A percentile compares a stretch with the other conserved stretches of the same genome.
Conservation (phyloP, 2,113 vertebrate species). For the Chaetura pelagica region DNA sequence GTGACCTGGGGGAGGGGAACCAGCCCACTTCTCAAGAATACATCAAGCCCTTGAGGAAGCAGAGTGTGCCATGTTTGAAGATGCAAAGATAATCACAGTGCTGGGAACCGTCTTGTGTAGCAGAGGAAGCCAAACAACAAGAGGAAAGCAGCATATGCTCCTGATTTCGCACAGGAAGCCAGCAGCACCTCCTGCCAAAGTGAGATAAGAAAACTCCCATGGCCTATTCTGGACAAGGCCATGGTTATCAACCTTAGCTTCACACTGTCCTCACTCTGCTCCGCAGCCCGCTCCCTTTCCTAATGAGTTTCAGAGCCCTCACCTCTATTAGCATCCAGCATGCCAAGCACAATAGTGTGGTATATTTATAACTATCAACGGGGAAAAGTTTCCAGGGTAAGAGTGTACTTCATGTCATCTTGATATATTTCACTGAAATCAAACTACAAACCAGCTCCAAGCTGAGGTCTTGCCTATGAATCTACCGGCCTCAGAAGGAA, state of each 20-base stretch:
- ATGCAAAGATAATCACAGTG: constrained; percentile 98
- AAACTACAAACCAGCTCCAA: constrained; percentile 61
- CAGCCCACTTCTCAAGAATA: constrained; percentile 85
- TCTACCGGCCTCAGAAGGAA: constrained; percentile 9
- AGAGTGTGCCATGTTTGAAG: constrained; percentile 99
- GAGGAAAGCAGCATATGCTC: constrained; percentile 95
- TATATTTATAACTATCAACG: constrained; percentile 79
- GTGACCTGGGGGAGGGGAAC: constrained; percentile 57
- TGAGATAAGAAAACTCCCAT: constrained; percentile 99
- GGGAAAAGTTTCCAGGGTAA: constrained; percentile 73
- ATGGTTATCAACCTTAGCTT: constrained; percentile 84
- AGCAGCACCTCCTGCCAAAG: constrained; percentile 95
- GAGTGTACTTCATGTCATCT: constrained; percentile 73
- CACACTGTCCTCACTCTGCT: constrained; percentile 78
- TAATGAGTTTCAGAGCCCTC: constrained; percentile 74
- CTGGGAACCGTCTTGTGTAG: constrained; percentile 98
- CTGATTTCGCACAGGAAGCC: constrained; percentile 99
- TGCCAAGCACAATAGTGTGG: constrained; percentile 77
- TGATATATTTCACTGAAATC: constrained; percentile 65
- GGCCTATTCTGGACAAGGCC: constrained; percentile 90
- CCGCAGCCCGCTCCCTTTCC: constrained; percentile 73
- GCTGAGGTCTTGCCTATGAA: constrained; percentile 74
- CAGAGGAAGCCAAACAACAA: constrained; percentile 99
- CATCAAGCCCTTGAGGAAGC: constrained; percentile 99
- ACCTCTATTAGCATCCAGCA: constrained; percentile 71